Conservation (phyloP, 2,113 vertebrate genomes). For the Xyliphius kryptos region DNA sequence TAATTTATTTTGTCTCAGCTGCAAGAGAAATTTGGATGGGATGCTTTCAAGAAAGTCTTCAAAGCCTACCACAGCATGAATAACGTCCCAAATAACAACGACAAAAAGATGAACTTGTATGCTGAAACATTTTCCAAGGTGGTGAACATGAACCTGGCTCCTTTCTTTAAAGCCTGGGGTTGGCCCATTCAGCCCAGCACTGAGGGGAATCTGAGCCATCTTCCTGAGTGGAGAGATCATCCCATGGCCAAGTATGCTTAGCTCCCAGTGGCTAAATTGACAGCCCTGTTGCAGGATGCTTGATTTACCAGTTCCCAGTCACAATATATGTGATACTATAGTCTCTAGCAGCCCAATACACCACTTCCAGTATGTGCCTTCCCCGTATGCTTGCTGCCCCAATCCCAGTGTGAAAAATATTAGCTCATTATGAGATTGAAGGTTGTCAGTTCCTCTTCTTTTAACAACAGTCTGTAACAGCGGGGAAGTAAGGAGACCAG, state of each 20-base stretch:
- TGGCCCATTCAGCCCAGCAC: constrained; percentile 50
- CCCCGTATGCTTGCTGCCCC: too few relatives aligned
- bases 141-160: constrained; percentile 61
- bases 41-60: constrained; percentile 67
- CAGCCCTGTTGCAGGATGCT: neutral
- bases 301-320: too few relatives aligned
- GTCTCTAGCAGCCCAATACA: too few relatives aligned
- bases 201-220: constrained; percentile 51
- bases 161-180: constrained; percentile 74
- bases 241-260: constrained; percentile 55
- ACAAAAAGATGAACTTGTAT: constrained; percentile 70
- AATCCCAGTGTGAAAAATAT: too few relatives aligned
- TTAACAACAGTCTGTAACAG: too few relatives aligned
- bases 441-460: too few relatives aligned
- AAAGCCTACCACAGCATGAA: constrained; percentile 59
- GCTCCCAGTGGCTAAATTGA: neutral
- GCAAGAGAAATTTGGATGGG: too few relatives aligned
- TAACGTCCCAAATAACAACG: constrained; percentile 51
- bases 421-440: too few relatives aligned
- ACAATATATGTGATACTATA: too few relatives aligned
- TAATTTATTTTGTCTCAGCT: neutral
- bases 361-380: too few relatives aligned
- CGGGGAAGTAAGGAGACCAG: too few relatives aligned
- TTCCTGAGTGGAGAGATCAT: constrained; percentile 67
- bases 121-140: too few relatives aligned